Evolutionary conservation across 2,888 invertebrate species (phyloP).

Genomic region (Synanthedon andrenaeformis): DNA sequence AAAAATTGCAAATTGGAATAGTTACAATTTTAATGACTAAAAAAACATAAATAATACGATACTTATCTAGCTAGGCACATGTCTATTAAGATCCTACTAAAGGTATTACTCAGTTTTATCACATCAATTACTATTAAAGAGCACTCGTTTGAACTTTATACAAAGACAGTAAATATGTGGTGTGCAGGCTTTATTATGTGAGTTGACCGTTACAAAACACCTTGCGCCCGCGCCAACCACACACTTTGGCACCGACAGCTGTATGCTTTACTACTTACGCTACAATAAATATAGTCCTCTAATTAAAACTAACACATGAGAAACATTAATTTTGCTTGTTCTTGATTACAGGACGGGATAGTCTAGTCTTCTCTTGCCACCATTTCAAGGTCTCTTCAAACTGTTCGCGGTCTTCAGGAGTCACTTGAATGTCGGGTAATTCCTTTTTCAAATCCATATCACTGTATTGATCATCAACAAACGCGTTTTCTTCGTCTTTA

Average conservation of each 20-base stretch:
- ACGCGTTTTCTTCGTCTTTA: conserved; percentile 44
- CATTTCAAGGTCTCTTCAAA: conserved; percentile 64
- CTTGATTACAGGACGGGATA: conserved; percentile 29
- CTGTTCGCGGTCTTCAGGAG: conserved; percentile 58
- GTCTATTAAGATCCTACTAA: not conserved
- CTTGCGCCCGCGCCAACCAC: conserved; percentile 51
- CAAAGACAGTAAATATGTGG: conserved; percentile 1
- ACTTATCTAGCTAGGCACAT: not conserved
- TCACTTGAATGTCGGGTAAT: conserved; percentile 59
- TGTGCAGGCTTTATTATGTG: conserved; percentile 22
- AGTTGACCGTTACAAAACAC: conserved; percentile 56
- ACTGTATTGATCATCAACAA: conserved; percentile 49
- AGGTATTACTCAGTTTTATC: not conserved
- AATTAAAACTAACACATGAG: conserved; percentile 5
- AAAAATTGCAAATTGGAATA: not conserved
- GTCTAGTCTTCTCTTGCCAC: conserved; percentile 65
- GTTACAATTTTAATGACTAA: not conserved
- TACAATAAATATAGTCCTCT: conserved; percentile 19
- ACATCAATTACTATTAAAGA: not conserved
- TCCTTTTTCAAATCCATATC: conserved; percentile 62
- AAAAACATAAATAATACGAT: not conserved
- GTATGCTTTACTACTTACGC: conserved; percentile 33
- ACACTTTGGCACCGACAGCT: conserved; percentile 63
- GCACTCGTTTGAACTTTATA: not conserved
- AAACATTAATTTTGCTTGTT: not conserved